These are phyloP conservation scores for Tenualosa thibaudeaui DNA, from an alignment of 2,797 vertebrate species.

Conservation along the genomic window DNA sequence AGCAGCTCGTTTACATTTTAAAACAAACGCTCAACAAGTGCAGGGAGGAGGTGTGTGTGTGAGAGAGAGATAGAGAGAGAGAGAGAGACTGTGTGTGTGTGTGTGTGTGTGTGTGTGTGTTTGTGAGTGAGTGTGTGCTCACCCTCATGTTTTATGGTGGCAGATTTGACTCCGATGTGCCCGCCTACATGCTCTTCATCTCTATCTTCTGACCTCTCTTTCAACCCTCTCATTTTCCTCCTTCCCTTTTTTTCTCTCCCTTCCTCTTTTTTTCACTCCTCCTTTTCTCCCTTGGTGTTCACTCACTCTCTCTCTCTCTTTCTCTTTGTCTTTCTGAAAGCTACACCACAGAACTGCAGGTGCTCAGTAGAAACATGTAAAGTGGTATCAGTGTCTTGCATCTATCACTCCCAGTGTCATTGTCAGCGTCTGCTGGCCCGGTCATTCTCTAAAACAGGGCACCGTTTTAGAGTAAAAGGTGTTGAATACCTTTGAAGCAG, in stretches of 20 bases:
- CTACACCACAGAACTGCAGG: constrained; percentile 47
- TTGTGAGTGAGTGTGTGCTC: constrained; percentile 10
- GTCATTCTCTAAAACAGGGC: neutral
- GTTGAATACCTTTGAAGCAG: neutral
- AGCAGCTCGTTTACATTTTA: constrained; percentile 75
- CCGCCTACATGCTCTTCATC: constrained; percentile 16
- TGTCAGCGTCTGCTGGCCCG: neutral
- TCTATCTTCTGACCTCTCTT: constrained; percentile 12
- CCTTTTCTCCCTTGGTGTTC: neutral
- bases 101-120: neutral
- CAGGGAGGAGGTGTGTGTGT: constrained; percentile 51
- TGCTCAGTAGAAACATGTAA: constrained; percentile 57
- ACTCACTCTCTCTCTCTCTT: neutral
- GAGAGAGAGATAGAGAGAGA: neutral
- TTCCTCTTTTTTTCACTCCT: neutral
- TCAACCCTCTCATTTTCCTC: constrained; percentile 17
- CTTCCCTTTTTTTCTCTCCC: neutral
- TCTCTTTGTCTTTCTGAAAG: neutral
- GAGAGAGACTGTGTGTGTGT: neutral
- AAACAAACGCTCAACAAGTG: constrained; percentile 70
- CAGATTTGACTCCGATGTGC: constrained; percentile 7
- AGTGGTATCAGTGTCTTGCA: neutral
- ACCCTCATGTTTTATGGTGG: neutral
- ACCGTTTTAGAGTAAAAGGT: neutral
- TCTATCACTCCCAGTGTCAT: neutral